Base-by-base conservation (phyloP, 2,888 invertebrate genomes). In the Brenthis ino region DNA sequence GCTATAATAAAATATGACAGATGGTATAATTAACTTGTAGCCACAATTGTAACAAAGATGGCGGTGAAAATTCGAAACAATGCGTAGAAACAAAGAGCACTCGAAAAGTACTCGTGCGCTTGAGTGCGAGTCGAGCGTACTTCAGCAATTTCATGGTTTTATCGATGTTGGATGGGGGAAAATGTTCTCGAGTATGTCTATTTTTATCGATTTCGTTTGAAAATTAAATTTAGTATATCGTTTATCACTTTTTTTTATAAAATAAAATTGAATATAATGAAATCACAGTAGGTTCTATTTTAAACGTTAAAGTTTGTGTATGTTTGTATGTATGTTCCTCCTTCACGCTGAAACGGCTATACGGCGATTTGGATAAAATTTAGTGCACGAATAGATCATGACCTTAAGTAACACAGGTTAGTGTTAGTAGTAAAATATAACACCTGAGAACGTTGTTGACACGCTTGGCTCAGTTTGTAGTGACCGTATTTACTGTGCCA, bases 1-100 rank as follows among this genome's bases (percentile, higher is more conserved):
- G 24, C 57, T 47, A 64, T 48, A 37, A 55, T 53, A 51, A 64
- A 67, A 65, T 47, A 68, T 76, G 79, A 77, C 84, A 84, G 84
- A 82, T 83, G 84, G 80, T 76, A 76, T 83, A 82, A 84, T 83
- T 82, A 83, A 80, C 77, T 75, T 74, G 70, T 72, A 67, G 68
- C 33, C 65, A 65, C 64, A 71, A 69, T 74, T 65, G 69, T 37
- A 65, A 69, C 73, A 68, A 72, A 67, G 69, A 69, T 74, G 72
- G 70, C 69, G 72, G 61, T 51, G 57, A 60, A 72, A 72, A 71
- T 67, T 69, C 68, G 72, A 70, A 75, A 75, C 71, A 75, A 74
- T 74, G 74, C 68, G 67, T 54, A 16, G 68, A 53, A 68, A 72
- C 72, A 72, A 72, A 72, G 65, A 53, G 50, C 63, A 37, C 71